phyloP scores from a whole-genome alignment of 2,113 vertebrate species.

The Leptosomus discolor region DNA sequence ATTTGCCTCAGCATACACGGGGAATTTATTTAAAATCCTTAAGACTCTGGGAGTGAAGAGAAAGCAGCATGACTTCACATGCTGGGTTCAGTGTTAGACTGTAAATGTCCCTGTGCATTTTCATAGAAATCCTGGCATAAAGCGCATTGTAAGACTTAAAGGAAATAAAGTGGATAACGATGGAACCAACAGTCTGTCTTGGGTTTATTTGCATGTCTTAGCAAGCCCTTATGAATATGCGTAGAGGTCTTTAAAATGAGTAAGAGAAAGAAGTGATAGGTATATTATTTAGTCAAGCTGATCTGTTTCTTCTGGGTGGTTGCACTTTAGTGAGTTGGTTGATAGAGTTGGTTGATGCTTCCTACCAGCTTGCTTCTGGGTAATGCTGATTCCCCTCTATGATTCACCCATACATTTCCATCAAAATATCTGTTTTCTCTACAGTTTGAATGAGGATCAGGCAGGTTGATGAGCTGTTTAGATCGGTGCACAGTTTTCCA shows the following conservation, averaged over 20 bases:
- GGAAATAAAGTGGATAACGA: neutral
- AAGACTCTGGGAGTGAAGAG: neutral
- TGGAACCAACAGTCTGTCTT: neutral
- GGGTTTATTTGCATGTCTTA: neutral
- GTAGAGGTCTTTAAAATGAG: neutral
- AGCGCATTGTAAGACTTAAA: neutral
- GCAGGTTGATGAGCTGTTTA: neutral
- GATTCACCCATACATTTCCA: neutral
- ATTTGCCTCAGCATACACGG: fast-evolving
- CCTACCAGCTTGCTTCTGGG: neutral
- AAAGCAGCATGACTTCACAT: neutral
- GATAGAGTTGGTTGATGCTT: neutral
- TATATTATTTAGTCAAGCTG: neutral
- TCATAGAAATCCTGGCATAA: neutral
- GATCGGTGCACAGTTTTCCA: neutral
- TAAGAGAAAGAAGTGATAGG: neutral
- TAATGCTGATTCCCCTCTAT: neutral
- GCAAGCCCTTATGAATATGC: neutral
- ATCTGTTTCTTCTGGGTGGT: neutral
- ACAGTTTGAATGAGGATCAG: neutral
- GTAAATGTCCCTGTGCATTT: neutral
- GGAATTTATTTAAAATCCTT: neutral
- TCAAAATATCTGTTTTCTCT: neutral
- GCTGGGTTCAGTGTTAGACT: neutral
- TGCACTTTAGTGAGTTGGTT: neutral